A percentile compares a stretch with the other conserved stretches of the same genome.
Conservation (phyloP, 2,888 invertebrate genomes). For the Ochlodes sylvanus region DNA sequence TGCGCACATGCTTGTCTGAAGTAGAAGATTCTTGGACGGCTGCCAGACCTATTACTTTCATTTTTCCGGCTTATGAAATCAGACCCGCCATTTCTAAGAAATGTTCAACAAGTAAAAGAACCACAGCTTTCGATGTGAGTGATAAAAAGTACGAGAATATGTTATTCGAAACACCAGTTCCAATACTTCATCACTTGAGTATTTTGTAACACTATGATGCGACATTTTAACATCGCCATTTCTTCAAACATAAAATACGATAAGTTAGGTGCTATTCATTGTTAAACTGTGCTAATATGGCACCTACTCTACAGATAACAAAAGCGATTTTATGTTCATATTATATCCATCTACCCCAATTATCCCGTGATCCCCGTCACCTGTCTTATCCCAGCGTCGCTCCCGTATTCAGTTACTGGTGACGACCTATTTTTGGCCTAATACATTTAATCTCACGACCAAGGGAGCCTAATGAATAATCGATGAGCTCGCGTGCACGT, state of each 20-base stretch:
- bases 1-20: not conserved
- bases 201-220: too few relatives aligned
- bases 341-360: slow-evolving; percentile 1
- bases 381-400: not conserved
- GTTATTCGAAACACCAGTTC: too few relatives aligned
- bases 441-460: slow-evolving; percentile 22
- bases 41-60: not conserved
- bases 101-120: not conserved
- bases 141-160: too few relatives aligned
- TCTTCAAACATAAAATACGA: too few relatives aligned
- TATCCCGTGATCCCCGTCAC: not conserved
- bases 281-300: too few relatives aligned
- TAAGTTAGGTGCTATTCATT: too few relatives aligned
- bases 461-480: slow-evolving; percentile 26
- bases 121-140: too few relatives aligned
- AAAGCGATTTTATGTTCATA: not conserved
- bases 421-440: slow-evolving; percentile 23
- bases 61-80: slow-evolving; percentile 4
- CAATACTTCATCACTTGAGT: too few relatives aligned
- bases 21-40: not conserved
- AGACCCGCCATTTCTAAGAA: not conserved
- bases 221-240: too few relatives aligned
- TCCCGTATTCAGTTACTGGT: slow-evolving; percentile 11
- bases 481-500: slow-evolving; percentile 20
- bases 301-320: not conserved